phyloP scores from a whole-genome alignment of 2,797 vertebrate genomes.

The Synaphobranchus kaupii region DNA sequence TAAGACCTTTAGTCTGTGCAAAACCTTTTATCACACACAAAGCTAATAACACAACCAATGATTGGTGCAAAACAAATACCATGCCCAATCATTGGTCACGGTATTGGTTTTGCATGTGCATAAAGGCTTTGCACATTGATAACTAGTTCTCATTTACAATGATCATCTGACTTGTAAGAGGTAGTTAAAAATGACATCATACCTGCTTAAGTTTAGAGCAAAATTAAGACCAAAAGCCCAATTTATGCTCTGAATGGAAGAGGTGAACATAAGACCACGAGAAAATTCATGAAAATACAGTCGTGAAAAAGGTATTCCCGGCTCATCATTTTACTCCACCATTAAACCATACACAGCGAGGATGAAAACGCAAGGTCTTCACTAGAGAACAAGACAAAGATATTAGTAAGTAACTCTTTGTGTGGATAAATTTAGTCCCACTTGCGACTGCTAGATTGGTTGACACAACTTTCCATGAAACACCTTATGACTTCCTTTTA shows the following conservation, averaged over 20 bases:
- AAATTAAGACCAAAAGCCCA: background rate
- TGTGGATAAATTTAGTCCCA: background rate
- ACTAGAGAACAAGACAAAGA: background rate
- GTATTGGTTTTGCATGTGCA: too few species aligned
- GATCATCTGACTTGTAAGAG: background rate
- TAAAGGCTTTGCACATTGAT: background rate
- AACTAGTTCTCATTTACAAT: background rate
- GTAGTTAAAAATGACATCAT: background rate
- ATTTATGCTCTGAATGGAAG: background rate
- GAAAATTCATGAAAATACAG: background rate
- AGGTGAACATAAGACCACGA: background rate
- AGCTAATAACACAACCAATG: too few species aligned
- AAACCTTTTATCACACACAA: too few species aligned
- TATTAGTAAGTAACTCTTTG: background rate
- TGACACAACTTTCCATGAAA: background rate
- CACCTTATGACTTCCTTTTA: background rate
- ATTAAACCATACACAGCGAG: background rate
- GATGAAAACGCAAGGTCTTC: background rate
- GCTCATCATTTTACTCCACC: background rate
- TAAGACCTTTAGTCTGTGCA: too few species aligned
- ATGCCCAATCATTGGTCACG: too few species aligned
- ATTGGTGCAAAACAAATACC: too few species aligned
- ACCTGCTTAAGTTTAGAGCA: background rate
- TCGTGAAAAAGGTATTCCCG: background rate
- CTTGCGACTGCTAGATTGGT: background rate